Evolutionary conservation across 2,797 vertebrate genomes (phyloP), one percentile per base, ranked within the genome.

Genomic region (Hybognathus amarus): DNA sequence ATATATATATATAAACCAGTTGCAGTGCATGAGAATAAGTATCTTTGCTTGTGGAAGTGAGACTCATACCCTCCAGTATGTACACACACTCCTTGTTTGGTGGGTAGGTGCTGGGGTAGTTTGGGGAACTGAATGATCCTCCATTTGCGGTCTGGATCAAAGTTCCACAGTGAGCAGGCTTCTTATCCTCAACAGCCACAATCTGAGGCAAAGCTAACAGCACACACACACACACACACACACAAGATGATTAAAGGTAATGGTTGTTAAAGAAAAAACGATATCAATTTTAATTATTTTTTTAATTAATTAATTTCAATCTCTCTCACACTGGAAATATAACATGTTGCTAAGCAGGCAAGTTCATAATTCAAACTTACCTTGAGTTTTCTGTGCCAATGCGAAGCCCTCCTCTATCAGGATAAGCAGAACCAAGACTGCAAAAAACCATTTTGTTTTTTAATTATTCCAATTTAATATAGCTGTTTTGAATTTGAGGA

Each of bases 1-100:
- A n/a, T n/a, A n/a, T n/a, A n/a, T n/a, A n/a, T n/a, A n/a, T n/a
- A n/a, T n/a, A n/a, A n/a, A n/a, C n/a, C n/a, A 1, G 45, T 17
- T 56, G 68, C 40, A 20, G 40, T 74, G 30, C 20, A 54, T 54
- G 20, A 63, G 27, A 30, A 63, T 13, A 59, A 40, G 30, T 10
- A 75, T 56, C 6, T 61, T n/a, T 42, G 54, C 17, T 20, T 18
- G 33, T 40, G 74, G 4, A 63, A 63, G 56, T 45, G 64, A 64
- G 47, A 22, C 33, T 42, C 66, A 1, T 95, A 99, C 98, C 98
- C 97, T 99, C 98, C 91, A 99, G 94, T 91, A 99, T 97, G 87
- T 98, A 99, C 89, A 98, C 93, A 83, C 98, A 99, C 91, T 99
- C 98, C 91, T 98, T 98, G 92, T 99, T 99, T 79, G 98, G 96